These are phyloP conservation scores for Cryptops parisi DNA, from an alignment of 2,888 invertebrate species.

Conservation along the genomic window DNA sequence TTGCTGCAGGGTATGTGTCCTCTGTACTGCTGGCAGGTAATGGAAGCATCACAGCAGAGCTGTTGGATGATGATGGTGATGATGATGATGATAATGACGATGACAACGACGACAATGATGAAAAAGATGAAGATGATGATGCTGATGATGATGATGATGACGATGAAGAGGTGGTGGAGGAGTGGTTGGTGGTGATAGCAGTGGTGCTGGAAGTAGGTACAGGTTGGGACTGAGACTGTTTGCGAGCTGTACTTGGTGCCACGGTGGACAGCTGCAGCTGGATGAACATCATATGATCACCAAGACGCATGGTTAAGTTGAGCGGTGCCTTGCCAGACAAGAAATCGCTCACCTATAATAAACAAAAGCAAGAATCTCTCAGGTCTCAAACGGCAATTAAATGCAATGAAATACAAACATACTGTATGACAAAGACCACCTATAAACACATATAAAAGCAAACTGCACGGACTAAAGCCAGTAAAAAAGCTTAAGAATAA, in stretches of 20 bases:
- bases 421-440: too few relatives aligned
- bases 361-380: too few relatives aligned
- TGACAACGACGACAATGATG: slow-evolving; percentile 21
- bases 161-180: slow-evolving; percentile 9
- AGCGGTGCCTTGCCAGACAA: slow-evolving; percentile 85
- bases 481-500: too few relatives aligned
- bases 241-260: slow-evolving; percentile 40
- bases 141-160: slow-evolving; percentile 17
- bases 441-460: too few relatives aligned
- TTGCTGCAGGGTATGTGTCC: neutral
- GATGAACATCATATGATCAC: slow-evolving; percentile 96
- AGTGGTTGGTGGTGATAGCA: neutral
- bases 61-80: slow-evolving; percentile 4
- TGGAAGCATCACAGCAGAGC: too few relatives aligned
- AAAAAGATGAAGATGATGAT: slow-evolving; percentile 22
- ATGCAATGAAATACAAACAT: slow-evolving; percentile 3
- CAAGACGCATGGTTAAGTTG: slow-evolving; percentile 85
- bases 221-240: slow-evolving; percentile 16
- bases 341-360: slow-evolving; percentile 70
- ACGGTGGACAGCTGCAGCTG: slow-evolving; percentile 85
- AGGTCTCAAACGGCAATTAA: too few relatives aligned
- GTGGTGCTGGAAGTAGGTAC: neutral
- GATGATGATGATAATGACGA: slow-evolving; percentile 14
- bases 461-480: too few relatives aligned
- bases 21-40: too few relatives aligned